Conservation (phyloP, 1,140 invertebrate species). For the Coboldia fuscipes region DNA sequence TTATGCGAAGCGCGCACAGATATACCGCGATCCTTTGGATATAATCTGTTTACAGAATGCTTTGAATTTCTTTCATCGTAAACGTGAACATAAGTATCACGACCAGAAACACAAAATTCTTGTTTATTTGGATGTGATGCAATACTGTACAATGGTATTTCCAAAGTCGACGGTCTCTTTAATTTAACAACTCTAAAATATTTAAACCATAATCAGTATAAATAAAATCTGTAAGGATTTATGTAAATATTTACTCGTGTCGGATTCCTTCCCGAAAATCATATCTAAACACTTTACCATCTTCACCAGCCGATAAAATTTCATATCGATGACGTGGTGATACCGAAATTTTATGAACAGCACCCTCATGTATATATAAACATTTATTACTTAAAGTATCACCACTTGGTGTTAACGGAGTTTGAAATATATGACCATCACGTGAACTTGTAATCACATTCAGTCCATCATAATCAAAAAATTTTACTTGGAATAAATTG, state of each 20-base stretch:
- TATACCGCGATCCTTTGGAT: conserved; percentile 11
- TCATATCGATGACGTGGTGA: conserved; percentile 46
- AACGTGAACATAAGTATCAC: conserved; percentile 33
- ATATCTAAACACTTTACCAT: conserved; percentile 56
- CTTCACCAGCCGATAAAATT: conserved; percentile 73
- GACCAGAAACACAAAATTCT: conserved; percentile 66
- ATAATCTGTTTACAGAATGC: conserved; percentile 23
- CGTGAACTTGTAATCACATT: conserved; percentile 71
- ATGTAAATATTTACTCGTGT: neutral
- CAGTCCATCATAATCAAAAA: conserved; percentile 30
- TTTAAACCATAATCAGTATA: too few species aligned
- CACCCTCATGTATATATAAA: conserved; percentile 11
- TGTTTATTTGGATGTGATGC: conserved; percentile 56
- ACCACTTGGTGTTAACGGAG: conserved; percentile 12
- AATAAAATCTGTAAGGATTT: too few species aligned
- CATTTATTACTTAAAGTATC: conserved; percentile 4
- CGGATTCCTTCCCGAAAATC: conserved; percentile 45
- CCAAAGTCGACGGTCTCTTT: too few species aligned
- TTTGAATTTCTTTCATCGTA: conserved; percentile 46
- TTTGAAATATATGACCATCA: conserved; percentile 59
- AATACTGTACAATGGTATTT: conserved; percentile 65
- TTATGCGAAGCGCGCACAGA: neutral
- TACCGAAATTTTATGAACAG: conserved; percentile 16
- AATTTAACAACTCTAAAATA: too few species aligned
- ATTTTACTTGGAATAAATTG: conserved; percentile 78